A percentile compares a stretch with the other conserved stretches of the same genome.
These are phyloP conservation scores for Vidua chalybeata DNA, from an alignment of 2,113 vertebrate species.

Conservation along the genomic window DNA sequence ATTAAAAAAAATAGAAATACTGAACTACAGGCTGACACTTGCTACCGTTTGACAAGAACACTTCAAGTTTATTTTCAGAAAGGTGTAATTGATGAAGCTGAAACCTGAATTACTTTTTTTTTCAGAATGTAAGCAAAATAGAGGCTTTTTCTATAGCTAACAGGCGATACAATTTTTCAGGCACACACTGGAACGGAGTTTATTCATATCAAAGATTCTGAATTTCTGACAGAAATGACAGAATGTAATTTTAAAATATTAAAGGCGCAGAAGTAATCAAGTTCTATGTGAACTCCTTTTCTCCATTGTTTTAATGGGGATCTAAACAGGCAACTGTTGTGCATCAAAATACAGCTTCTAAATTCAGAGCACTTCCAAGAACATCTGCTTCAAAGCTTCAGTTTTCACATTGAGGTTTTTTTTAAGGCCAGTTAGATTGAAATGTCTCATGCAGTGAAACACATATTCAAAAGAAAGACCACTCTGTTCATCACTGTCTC, in stretches of 20 bases:
- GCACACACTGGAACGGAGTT: background rate
- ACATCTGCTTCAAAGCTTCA: background rate
- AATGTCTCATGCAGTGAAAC: background rate
- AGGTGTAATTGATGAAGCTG: background rate
- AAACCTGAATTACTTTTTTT: background rate
- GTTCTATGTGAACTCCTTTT: background rate
- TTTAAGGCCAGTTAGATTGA: background rate
- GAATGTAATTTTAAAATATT: background rate
- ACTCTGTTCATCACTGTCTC: background rate
- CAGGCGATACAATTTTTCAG: background rate
- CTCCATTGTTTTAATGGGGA: background rate
- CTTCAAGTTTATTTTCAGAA: background rate
- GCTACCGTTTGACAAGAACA: background rate
- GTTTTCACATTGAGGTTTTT: background rate
- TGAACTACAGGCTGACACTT: background rate
- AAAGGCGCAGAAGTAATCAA: background rate
- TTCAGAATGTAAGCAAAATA: background rate
- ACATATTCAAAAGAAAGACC: background rate
- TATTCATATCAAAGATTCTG: background rate
- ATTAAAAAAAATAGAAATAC: background rate
- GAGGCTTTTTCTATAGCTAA: background rate
- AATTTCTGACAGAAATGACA: background rate
- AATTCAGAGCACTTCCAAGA: background rate
- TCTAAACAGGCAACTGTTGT: background rate
- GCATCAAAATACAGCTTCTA: background rate